Evolutionary conservation across 2,888 invertebrate species (phyloP).

Genomic region (Andrena fulva): DNA sequence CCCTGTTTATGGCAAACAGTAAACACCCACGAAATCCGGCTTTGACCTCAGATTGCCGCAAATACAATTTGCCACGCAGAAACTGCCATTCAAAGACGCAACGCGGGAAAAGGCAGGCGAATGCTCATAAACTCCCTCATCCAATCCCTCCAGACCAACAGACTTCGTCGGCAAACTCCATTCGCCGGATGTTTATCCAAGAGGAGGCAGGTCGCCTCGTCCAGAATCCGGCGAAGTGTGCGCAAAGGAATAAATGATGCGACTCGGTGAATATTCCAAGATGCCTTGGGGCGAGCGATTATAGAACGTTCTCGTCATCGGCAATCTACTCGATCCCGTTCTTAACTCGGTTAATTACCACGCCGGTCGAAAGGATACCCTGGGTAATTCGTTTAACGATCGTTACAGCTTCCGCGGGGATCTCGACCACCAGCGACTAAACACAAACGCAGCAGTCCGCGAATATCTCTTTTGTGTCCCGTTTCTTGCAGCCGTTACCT

Average conservation of each 20-base stretch:
- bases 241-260: constrained; percentile 42
- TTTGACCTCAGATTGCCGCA: no score
- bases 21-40: no score
- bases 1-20: no score
- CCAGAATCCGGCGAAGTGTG: background rate
- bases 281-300: background rate
- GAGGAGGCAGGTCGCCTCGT: background rate
- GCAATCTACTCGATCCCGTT: constrained; percentile 21
- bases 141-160: background rate
- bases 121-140: no score
- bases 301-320: constrained; percentile 45
- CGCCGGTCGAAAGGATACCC: background rate
- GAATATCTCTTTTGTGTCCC: background rate
- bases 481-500: background rate
- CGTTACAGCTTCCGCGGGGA: background rate
- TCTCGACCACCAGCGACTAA: no score
- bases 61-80: no score
- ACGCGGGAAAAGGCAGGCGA: no score
- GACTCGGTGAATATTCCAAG: constrained; percentile 19
- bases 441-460: background rate
- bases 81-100: no score
- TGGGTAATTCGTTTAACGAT: constrained; percentile 29
- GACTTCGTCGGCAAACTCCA: background rate
- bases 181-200: background rate
- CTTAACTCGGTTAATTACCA: constrained; percentile 43